Base-by-base conservation (phyloP, 2,888 invertebrate genomes). In the Dryobota labecula region DNA sequence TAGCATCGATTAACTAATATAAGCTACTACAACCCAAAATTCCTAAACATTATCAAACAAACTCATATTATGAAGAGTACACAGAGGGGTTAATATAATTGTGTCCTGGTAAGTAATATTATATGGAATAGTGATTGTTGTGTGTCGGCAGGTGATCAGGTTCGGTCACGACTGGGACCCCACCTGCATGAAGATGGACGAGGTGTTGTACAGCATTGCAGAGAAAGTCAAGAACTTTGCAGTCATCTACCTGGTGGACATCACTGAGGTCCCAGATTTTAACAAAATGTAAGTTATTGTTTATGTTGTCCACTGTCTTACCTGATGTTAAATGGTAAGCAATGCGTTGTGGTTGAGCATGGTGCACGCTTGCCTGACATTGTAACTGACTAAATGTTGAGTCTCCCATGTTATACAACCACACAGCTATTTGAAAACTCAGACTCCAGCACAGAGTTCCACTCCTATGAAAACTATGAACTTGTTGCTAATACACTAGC, bases 101-200 rank as follows among this genome's bases (percentile, higher is more conserved):
- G 45, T 11, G 36, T 11, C 11, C 15, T 20, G 2, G 2, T 27
- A n/a, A 9, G 13, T 41, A 51, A 15, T 51, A 20, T 41, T 33
- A 2, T 36, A 49, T 27, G n/a, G 41, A 43, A 9, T 18, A 51
- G 30, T 74, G 13, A 24, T 43, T 36, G 15, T 54, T 47, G n/a
- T 47, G 24, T 57, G 49, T 65, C 2, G 67, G 1, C 86, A 98
- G 98, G 98, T 98, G 0, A 99, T 99, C 78, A 97, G 99, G 72
- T 99, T 99, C 93, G 99, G 99, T 0, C 99, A 99, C 92, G 99
- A 99, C 97, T 99, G 99, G 99, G 99, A 99, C 92, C 99, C 99
- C 0, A 99, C 99, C 1, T 99, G 99, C 91, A 99, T 99, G 99
- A 99, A 99, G 95, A 99, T 99, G 99, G 99, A 99, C 89, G 99